Percentiles rank a stretch among this genome's conserved stretches.
Conservation (phyloP, 2,113 vertebrate genomes). For the Sturnira hondurensis region DNA sequence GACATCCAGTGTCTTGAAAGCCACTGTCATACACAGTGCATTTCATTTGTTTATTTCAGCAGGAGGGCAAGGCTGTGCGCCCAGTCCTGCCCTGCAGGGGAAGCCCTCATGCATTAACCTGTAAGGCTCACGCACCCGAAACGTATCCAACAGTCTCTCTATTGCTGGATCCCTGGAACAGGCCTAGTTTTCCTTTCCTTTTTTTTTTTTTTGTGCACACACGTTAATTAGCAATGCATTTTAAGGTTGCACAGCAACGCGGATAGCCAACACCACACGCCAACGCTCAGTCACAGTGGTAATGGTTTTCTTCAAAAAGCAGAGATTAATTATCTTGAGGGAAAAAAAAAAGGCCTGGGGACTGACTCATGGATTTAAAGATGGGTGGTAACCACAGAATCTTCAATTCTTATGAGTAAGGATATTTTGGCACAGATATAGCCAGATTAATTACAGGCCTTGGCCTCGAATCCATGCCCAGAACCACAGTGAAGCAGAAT, state of each 20-base stretch:
- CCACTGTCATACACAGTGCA: too few species aligned
- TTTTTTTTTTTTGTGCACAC: too few species aligned
- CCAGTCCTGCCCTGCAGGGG: background rate
- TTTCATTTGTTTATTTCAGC: rapidly evolving
- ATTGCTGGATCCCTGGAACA: background rate
- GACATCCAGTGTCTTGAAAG: background rate
- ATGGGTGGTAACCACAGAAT: background rate
- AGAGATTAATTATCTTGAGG: background rate
- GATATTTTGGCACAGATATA: background rate
- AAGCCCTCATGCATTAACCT: background rate
- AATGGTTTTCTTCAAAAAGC: background rate
- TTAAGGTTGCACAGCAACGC: background rate
- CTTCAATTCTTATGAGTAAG: background rate
- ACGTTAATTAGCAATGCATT: background rate
- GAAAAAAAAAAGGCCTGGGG: background rate
- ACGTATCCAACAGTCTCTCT: background rate
- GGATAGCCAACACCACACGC: background rate
- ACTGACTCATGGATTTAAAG: background rate
- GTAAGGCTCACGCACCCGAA: background rate
- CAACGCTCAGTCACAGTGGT: background rate
- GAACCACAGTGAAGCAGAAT: background rate
- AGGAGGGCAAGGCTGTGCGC: background rate
- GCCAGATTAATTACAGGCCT: background rate
- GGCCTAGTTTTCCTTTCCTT: background rate
- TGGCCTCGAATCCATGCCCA: background rate